Evolutionary conservation across 1,140 invertebrate genomes (phyloP).

Genomic region (Drosophila ercepeae): DNA sequence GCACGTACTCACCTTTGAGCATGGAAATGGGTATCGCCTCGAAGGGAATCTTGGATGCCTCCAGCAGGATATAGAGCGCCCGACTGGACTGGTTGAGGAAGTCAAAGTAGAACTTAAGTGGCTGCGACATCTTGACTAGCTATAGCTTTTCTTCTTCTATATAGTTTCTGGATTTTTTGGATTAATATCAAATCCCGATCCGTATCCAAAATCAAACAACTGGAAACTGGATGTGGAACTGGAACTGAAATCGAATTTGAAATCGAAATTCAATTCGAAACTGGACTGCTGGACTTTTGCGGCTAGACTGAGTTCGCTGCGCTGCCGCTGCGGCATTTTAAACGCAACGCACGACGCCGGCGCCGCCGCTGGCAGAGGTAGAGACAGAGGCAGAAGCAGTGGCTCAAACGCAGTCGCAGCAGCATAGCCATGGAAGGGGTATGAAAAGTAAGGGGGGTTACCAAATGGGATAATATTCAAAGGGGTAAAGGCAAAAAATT

Average conservation of each 20-base stretch:
- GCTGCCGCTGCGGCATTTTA: conserved; percentile 65
- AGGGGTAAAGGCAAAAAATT: no score
- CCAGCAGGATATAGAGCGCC: conserved; percentile 89
- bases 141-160: conserved; percentile 7
- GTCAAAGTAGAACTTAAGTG: conserved; percentile 88
- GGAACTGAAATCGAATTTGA: not conserved
- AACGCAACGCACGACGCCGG: conserved; percentile 47
- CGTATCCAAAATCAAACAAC: conserved; percentile 11
- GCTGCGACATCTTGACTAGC: conserved; percentile 59
- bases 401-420: not conserved
- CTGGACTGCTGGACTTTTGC: conserved; percentile 49
- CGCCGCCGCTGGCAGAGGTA: conserved; percentile 11
- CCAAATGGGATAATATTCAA: no score
- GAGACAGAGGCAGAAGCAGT: conserved; percentile 10
- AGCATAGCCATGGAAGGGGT: not conserved
- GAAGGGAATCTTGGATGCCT: conserved; percentile 87
- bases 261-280: not conserved
- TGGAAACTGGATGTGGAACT: conserved; percentile 19
- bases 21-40: conserved; percentile 85
- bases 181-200: conserved; percentile 2
- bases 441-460: not conserved
- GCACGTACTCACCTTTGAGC: conserved; percentile 84
- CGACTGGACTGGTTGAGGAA: conserved; percentile 89
- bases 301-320: conserved; percentile 66
- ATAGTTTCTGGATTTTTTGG: not conserved